Percentiles rank a stretch among this genome's conserved stretches.
phyloP scores from a whole-genome alignment of 2,797 vertebrate genomes.

The Chaetodon trifasciatus region DNA sequence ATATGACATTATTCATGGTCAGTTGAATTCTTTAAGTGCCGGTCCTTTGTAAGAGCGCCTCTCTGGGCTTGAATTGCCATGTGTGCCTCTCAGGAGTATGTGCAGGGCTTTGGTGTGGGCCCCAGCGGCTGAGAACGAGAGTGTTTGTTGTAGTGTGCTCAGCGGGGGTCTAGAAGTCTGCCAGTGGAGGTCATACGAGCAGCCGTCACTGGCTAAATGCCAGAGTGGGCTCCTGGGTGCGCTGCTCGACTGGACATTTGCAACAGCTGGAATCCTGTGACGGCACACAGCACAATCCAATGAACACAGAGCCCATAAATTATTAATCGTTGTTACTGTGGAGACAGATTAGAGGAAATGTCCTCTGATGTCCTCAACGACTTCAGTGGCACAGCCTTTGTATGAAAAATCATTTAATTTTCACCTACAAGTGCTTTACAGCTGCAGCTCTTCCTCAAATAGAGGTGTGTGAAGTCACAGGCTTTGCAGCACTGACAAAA shows the following conservation, averaged over 20 bases:
- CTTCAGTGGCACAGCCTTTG: background rate
- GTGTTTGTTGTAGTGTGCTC: constrained; percentile 66
- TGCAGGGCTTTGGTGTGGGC: constrained; percentile 34
- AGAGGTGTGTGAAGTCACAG: constrained; percentile 15
- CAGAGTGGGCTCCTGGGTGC: constrained; percentile 50
- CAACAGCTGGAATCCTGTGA: constrained; percentile 58
- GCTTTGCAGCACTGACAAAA: background rate
- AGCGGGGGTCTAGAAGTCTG: constrained; percentile 60
- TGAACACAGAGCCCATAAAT: constrained; percentile 47
- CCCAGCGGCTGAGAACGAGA: constrained; percentile 58
- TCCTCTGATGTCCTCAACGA: constrained; percentile 15
- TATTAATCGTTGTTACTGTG: constrained; percentile 44
- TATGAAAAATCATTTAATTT: constrained; percentile 11
- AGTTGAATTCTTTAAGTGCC: constrained; percentile 67
- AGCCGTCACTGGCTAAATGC: constrained; percentile 48
- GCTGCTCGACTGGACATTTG: constrained; percentile 51
- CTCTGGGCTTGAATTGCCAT: constrained; percentile 58
- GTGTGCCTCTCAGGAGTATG: constrained; percentile 55
- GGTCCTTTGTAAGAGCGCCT: constrained; percentile 55
- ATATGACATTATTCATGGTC: constrained; percentile 77
- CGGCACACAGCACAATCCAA: constrained; percentile 25
- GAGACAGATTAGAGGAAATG: constrained; percentile 32
- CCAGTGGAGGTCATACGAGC: constrained; percentile 45
- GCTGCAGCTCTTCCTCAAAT: background rate
- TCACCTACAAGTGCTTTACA: constrained; percentile 19